Base-by-base conservation (phyloP, 2,113 vertebrate genomes). In the Aspidoscelis tigris region DNA sequence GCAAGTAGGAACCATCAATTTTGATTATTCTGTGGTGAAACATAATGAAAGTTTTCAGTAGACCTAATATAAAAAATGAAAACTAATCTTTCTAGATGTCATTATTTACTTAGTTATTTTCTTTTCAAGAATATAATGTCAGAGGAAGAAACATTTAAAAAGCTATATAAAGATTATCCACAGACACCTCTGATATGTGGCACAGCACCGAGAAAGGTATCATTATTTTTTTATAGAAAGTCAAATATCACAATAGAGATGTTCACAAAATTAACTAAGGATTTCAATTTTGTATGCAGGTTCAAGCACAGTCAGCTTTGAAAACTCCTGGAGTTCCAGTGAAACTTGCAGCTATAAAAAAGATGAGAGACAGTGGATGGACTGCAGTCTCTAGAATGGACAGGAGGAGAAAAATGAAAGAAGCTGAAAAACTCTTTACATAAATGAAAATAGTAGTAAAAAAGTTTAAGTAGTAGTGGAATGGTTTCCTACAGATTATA, bases 331-430 rank as follows among this genome's bases (percentile, higher is more conserved):
- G 95, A 84, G 95, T 94, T 88, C 85, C 90, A 1, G 33, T 96
- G 84, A 99, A 97, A 88, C 81, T 96, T 78, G 95, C 95, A 90
- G 89, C 96, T 89, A 92, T 97, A 81, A 97, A 96, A 91, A 97
- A 97, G 82, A 97, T 96, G 90, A 92, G 91, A 10, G 97, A n/a
- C n/a, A n/a, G n/a, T 3, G 97, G 95, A 3, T 99, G 98, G 98
- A 95, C 95, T 66, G 93, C 96, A 1, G 91, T 98, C 61, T 95
- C 95, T 88, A 97, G 95, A 92, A 76, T 90, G 83, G 96, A 97
- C 89, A 97, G 96, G 89, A 98, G 93, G 89, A 96, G 96, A 80
- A 99, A 97, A 91, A 94, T 97, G 10, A 97, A 96, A 92, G 95
- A 90, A 79, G 94, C 88, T 80, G 96, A 96, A 73, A 98, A 97